phyloP scores from a whole-genome alignment of 2,888 invertebrate genomes.

The Tipula vernalis region DNA sequence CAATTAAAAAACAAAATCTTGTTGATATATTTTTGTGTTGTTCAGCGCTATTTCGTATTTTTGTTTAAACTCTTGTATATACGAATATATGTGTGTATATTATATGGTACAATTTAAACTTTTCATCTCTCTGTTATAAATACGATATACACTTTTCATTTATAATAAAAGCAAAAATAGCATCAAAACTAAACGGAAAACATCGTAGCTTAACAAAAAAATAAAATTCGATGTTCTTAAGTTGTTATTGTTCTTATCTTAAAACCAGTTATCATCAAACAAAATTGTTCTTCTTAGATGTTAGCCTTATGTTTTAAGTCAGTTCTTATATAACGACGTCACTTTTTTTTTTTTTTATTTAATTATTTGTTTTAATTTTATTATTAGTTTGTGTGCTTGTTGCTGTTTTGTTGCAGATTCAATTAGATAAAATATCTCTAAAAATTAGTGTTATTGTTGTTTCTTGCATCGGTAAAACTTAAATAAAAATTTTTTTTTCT shows the following conservation, averaged over 20 bases:
- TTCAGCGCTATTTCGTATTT: background rate
- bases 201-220: background rate
- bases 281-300: background rate
- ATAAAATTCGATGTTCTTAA: background rate
- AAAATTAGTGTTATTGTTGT: background rate
- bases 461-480: background rate
- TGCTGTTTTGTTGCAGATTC: background rate
- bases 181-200: background rate
- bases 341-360: background rate
- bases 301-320: background rate
- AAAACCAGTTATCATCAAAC: background rate
- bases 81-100: background rate
- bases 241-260: background rate
- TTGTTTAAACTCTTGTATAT: background rate
- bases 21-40: background rate
- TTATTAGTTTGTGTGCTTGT: background rate
- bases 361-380: background rate
- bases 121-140: background rate
- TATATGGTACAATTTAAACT: background rate
- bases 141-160: background rate
- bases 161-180: background rate
- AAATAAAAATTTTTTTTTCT: background rate
- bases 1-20: slow-evolving; percentile 1
- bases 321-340: background rate
- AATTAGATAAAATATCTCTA: background rate